Conservation (phyloP, 2,888 invertebrate genomes). For the Cephus runcator region DNA sequence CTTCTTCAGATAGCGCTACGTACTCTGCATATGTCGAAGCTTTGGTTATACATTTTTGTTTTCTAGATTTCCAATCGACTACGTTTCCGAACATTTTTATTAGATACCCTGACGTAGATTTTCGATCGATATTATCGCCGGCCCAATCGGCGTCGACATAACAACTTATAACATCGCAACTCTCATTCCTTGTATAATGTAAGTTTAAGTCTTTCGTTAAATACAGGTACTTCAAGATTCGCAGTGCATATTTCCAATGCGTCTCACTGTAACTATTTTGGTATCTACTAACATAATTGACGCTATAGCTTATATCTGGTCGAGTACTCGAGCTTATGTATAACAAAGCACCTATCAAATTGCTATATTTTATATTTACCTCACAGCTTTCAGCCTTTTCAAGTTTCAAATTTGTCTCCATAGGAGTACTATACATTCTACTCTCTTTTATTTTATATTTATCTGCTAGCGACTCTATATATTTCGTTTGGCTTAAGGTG, state of each 20-base stretch:
- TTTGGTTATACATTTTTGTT: constrained; percentile 29
- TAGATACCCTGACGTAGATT: constrained; percentile 31
- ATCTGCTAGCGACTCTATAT: constrained; percentile 23
- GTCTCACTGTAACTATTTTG: constrained; percentile 44
- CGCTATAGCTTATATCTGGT: constrained; percentile 31
- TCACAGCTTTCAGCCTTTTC: neutral
- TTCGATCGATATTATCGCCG: constrained; percentile 27
- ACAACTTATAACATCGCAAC: constrained; percentile 19
- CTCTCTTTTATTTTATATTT: constrained; percentile 34
- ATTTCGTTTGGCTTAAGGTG: constrained; percentile 17
- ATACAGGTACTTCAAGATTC: constrained; percentile 40
- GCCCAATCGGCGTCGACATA: constrained; percentile 29
- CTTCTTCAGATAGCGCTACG: constrained; percentile 26
- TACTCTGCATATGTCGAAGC: constrained; percentile 27
- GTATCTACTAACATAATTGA: constrained; percentile 48
- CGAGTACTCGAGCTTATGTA: constrained; percentile 29
- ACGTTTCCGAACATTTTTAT: constrained; percentile 26
- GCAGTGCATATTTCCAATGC: constrained; percentile 35
- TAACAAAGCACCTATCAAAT: constrained; percentile 20
- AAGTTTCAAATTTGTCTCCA: constrained; percentile 38
- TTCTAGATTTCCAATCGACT: constrained; percentile 27
- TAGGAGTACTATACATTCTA: constrained; percentile 38
- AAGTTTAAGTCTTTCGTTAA: constrained; percentile 34
- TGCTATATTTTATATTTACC: constrained; percentile 37
- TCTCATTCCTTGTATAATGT: constrained; percentile 5